Percentiles rank a stretch among this genome's conserved stretches.
phyloP scores from a whole-genome alignment of 2,113 vertebrate species.

The Corvus hawaiiensis region DNA sequence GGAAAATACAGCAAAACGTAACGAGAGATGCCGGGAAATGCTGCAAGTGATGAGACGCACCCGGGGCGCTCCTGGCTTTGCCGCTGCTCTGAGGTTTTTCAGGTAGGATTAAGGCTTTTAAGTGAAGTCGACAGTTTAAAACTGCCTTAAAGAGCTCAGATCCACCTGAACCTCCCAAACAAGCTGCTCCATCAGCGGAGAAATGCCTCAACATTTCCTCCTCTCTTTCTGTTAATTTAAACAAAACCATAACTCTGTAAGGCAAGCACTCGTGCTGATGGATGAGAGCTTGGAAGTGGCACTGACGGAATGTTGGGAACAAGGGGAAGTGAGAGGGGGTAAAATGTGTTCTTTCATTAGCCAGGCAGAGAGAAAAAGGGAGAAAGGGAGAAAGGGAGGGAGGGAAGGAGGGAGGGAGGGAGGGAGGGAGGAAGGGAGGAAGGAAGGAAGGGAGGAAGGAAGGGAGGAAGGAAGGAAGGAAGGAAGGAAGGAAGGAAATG shows the following conservation, averaged over 20 bases:
- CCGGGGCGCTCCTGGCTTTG: neutral
- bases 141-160: neutral
- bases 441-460: too few species aligned
- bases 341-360: neutral
- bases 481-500: neutral
- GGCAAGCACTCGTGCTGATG: neutral
- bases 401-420: too few species aligned
- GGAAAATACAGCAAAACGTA: neutral
- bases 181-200: neutral
- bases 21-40: neutral
- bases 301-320: neutral
- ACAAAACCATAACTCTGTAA: neutral
- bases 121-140: neutral
- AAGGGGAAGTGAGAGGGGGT: neutral
- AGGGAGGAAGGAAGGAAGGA: too few species aligned
- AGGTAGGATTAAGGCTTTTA: neutral
- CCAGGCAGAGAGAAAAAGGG: neutral
- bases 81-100: neutral
- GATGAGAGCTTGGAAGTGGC: neutral
- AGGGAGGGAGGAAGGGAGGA: too few species aligned
- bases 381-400: neutral
- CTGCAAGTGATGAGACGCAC: neutral
- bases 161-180: neutral
- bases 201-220: neutral
- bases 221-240: neutral